Evolutionary conservation across 2,797 vertebrate genomes (phyloP).

Genomic region (Catamblyrhynchus diadema): DNA sequence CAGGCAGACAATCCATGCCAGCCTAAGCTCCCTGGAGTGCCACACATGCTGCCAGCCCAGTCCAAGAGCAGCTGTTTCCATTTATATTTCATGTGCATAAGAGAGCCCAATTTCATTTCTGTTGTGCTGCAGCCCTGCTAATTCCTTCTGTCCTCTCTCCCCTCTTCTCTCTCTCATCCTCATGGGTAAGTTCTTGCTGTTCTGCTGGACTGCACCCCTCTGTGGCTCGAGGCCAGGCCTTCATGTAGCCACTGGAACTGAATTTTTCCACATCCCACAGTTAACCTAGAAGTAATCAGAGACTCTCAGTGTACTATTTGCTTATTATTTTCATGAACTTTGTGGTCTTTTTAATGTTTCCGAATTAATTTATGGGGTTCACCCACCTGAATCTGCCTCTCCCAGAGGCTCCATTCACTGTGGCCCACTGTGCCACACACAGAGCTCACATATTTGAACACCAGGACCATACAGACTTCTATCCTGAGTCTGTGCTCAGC

Average conservation of each 20-base stretch:
- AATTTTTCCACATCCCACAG: background rate
- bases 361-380: background rate
- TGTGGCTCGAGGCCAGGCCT: background rate
- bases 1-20: background rate
- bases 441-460: background rate
- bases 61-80: constrained; percentile 2
- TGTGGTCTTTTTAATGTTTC: constrained; percentile 20
- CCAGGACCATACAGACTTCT: background rate
- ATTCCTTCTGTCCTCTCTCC: background rate
- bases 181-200: background rate
- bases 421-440: background rate
- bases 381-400: constrained; percentile 8
- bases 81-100: background rate
- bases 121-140: background rate
- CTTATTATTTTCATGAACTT: background rate
- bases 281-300: constrained; percentile 60
- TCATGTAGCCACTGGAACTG: background rate
- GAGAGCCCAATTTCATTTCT: background rate
- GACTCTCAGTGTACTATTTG: background rate
- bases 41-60: background rate
- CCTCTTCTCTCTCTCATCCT: background rate
- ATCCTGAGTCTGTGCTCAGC: background rate
- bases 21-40: background rate
- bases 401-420: background rate
- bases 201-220: background rate